Base-by-base conservation (phyloP, 2,888 invertebrate species). In the Megastigmus dorsalis region DNA sequence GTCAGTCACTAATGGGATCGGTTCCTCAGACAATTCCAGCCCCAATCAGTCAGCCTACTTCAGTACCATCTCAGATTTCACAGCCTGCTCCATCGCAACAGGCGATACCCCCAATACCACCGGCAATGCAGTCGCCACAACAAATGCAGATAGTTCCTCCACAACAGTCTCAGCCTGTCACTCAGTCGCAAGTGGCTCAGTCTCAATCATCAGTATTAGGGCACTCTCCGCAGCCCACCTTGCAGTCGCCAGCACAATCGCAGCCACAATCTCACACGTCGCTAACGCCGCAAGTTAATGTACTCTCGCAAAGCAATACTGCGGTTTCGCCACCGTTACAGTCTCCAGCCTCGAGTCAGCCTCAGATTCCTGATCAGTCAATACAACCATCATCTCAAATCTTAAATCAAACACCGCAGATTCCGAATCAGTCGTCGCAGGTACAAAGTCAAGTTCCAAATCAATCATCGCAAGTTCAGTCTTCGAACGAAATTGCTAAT, bases 341-440 rank as follows among this genome's bases (percentile, higher is more conserved):
- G 9, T 67, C 48, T 30, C 55, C 30, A 3, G 43, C 62, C 3
- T 60, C 71, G 18, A 78, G 70, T 18, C 80, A 76, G 26, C 15
- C 79, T 15, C 80, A 73, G 10, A 57, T 70, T 33, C 74, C 71
- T 4, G 71, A 76, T 68, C 66, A 77, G 28, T 60, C 78, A 18
- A 43, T 38, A 48, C 70, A 30, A 30, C 30, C 20, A 7, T 59
- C 43, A 28, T 36, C 4, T 52, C 62, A 84, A 62, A 80, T 85
- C 52, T 80, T 84, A 0, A 83, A 82, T 77, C 85, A 82, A 30
- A 54, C 50, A 50, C 65, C 82, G 15, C 82, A 84, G 28, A 68
- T 84, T 57, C 83, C 82, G 23, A 43, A 7, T 13, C 38, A 59
- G 26, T 41, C 66, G 55, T n/a, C n/a, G 36, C 28, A 45, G 63